A percentile compares a stretch with the other conserved stretches of the same genome.
Evolutionary conservation across 1,140 invertebrate species (phyloP).

Genomic region (Micrasema longulum): DNA sequence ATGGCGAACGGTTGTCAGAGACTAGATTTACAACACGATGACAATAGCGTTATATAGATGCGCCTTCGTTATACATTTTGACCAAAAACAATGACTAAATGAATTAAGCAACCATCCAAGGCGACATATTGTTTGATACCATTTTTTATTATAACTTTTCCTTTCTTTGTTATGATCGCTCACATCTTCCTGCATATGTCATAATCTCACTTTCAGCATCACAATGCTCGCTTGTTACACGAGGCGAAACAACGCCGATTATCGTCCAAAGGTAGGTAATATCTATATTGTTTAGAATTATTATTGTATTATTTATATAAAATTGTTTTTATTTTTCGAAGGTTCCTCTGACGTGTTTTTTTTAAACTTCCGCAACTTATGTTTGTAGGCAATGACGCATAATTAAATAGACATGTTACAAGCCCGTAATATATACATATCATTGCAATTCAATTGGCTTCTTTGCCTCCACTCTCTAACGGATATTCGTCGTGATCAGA

Average conservation of each 20-base stretch:
- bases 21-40: constrained; percentile 5
- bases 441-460: no score
- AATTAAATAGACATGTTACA: no score
- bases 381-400: no score
- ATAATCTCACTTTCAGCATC: constrained; percentile 35
- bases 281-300: no score
- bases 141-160: constrained; percentile 37
- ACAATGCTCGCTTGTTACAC: constrained; percentile 10
- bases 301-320: no score
- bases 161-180: constrained; percentile 29
- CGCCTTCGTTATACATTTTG: constrained; percentile 21
- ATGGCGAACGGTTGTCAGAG: neutral
- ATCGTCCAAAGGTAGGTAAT: neutral
- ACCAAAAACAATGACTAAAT: constrained; percentile 30
- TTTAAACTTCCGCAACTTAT: no score
- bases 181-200: constrained; percentile 36
- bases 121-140: constrained; percentile 20
- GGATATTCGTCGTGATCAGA: no score
- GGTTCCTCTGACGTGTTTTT: no score
- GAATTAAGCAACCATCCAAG: constrained; percentile 25
- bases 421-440: no score
- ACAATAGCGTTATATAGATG: constrained; percentile 33
- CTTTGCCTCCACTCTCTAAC: no score
- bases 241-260: constrained; percentile 4
- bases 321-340: no score